Conservation (phyloP, 2,797 vertebrate genomes). For the Hemibagrus guttatus region DNA sequence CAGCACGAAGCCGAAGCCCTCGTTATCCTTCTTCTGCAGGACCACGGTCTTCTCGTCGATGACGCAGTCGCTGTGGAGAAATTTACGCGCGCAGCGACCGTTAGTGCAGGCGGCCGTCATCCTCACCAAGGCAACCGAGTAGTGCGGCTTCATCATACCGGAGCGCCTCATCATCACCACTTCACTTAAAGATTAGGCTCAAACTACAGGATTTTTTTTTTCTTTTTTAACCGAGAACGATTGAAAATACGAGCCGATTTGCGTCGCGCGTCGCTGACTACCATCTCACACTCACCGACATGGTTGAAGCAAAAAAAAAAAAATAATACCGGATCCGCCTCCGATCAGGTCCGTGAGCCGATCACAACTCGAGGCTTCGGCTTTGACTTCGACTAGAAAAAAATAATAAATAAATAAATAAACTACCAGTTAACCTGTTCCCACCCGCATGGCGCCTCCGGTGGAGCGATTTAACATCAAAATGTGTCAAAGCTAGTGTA, state of each 20-base stretch:
- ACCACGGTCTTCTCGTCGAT: constrained; percentile 90
- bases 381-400: neutral
- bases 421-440: neutral
- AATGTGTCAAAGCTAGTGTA: neutral
- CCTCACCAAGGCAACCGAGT: constrained; percentile 72
- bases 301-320: constrained; percentile 11
- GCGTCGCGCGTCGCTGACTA: constrained; percentile 8
- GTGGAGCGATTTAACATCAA: neutral
- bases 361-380: neutral
- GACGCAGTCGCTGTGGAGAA: constrained; percentile 89
- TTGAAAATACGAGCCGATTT: constrained; percentile 8
- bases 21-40: constrained; percentile 91
- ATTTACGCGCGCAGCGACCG: constrained; percentile 86
- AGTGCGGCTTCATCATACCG: constrained; percentile 78
- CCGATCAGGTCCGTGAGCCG: constrained; percentile 12
- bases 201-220: neutral
- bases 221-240: constrained; percentile 23
- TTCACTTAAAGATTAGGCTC: neutral
- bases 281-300: constrained; percentile 15
- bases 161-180: constrained; percentile 34
- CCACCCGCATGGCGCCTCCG: neutral
- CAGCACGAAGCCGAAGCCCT: constrained; percentile 90
- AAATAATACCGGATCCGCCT: constrained; percentile 9
- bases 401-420: neutral
- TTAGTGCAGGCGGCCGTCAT: constrained; percentile 77